Base-by-base conservation (phyloP, 2,888 invertebrate species). In the Harpalus rubripes region DNA sequence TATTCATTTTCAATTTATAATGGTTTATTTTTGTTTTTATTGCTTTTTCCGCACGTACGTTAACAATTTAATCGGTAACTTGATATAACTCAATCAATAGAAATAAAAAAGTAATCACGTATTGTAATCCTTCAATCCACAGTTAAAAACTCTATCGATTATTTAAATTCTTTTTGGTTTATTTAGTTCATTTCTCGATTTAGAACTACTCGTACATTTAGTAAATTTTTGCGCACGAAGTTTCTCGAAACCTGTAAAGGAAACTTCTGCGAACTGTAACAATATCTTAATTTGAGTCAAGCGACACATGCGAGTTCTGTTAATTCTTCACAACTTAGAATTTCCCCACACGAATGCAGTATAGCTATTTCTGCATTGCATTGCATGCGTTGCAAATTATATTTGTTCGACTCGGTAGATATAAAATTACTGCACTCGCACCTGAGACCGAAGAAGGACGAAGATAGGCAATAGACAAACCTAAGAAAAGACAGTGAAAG, bases 101-200 rank as follows among this genome's bases (percentile, higher is more conserved):
- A 52, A 52, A 52, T 8, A 52, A 52, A 52, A 52, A 52, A 52
- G 44, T 12, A 59, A 15, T 16, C 59, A 59, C 59, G 7, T n/a
- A 16, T 16, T 15, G 59, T 16, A 15, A 10, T 56, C n/a, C 32
- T 63, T 26, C 63, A 63, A 63, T 18, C 10, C 18, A 18, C 63
- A 63, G 63, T 26, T 18, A 44, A 41, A 68, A 74, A 41, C 44
- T 44, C 16, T 18, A 74, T 74, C 44, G 72, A 74, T 74, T 74
- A 74, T 74, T 74, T 52, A 74, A 74, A 74, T 74, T 74, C 15
- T 16, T 74, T 44, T 74, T 44, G 72, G 41, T 74, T 68, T 68
- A 12, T 39, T 26, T 68, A 15, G 39, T 74, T 74, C 18, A 74
- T 74, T 74, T 74, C 18, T 16, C 16, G 41, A 74, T 74, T 74